Conservation (phyloP, 2,888 invertebrate species). For the Mantis religiosa region DNA sequence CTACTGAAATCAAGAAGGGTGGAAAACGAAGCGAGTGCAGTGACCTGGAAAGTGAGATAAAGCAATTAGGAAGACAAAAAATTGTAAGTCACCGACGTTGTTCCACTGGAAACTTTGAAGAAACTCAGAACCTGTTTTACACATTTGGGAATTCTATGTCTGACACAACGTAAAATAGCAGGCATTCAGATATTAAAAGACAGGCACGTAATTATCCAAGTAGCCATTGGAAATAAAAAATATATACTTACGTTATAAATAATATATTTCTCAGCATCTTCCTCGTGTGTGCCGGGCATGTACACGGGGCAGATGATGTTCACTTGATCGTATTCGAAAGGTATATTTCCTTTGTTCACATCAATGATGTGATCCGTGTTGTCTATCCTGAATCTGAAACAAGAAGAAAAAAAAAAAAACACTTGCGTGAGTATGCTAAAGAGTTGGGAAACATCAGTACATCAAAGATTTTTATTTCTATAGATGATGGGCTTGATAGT, state of each 20-base stretch:
- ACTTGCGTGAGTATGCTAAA: neutral
- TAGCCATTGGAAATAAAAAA: neutral
- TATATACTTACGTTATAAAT: slow-evolving; percentile 75
- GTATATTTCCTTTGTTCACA: slow-evolving; percentile 87
- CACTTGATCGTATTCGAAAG: slow-evolving; percentile 93
- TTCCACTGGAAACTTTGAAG: neutral
- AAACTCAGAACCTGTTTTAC: neutral
- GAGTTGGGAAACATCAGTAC: neutral
- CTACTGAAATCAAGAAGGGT: neutral
- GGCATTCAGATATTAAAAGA: neutral
- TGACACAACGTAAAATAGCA: too few species aligned
- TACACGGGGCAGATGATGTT: slow-evolving; percentile 94
- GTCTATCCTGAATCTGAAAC: slow-evolving; percentile 85
- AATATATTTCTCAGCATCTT: slow-evolving; percentile 91
- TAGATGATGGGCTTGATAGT: neutral
- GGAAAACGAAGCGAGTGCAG: neutral
- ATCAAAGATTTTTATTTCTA: neutral
- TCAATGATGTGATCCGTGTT: slow-evolving; percentile 96
- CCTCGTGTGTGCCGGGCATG: slow-evolving; percentile 77
- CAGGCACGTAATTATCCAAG: too few species aligned
- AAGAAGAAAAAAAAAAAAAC: neutral
- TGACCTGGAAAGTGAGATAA: neutral
- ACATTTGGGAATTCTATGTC: neutral
- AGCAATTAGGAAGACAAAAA: neutral
- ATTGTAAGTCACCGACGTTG: neutral